Percentiles rank a stretch among this genome's conserved stretches.
These are phyloP conservation scores for Tyto alba DNA, from an alignment of 2,113 vertebrate species.

Conservation along the genomic window DNA sequence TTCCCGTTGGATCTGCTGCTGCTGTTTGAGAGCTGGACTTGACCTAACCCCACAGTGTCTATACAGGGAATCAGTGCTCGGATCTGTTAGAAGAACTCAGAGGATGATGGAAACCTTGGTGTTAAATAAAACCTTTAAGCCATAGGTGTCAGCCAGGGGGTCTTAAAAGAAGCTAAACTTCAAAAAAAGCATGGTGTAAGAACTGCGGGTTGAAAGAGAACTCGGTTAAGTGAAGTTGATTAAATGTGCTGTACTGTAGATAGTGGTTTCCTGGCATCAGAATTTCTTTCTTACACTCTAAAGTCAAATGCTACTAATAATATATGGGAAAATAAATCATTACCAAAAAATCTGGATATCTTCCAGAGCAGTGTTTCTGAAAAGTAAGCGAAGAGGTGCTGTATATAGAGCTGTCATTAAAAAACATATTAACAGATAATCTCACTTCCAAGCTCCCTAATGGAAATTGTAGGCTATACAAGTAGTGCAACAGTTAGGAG, in stretches of 20 bases:
- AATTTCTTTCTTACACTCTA: background rate
- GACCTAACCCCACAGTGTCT: background rate
- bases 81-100: conserved; percentile 18
- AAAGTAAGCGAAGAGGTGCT: background rate
- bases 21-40: background rate
- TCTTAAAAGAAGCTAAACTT: conserved; percentile 34
- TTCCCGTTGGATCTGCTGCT: background rate
- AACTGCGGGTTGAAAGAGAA: background rate
- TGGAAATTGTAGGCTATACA: background rate
- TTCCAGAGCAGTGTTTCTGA: background rate
- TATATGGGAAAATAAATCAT: background rate
- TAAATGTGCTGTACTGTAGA: conserved; percentile 19
- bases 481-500: background rate
- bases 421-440: background rate
- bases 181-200: background rate
- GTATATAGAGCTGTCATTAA: background rate
- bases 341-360: background rate
- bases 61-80: background rate
- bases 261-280: background rate
- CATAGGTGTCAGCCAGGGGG: background rate
- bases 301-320: background rate
- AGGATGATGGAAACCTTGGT: background rate
- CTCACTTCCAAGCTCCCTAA: background rate
- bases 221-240: conserved; percentile 6
- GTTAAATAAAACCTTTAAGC: background rate